A percentile compares a stretch with the other conserved stretches of the same genome.
Evolutionary conservation across 2,113 vertebrate species (phyloP).

Genomic region (Notechis scutatus): DNA sequence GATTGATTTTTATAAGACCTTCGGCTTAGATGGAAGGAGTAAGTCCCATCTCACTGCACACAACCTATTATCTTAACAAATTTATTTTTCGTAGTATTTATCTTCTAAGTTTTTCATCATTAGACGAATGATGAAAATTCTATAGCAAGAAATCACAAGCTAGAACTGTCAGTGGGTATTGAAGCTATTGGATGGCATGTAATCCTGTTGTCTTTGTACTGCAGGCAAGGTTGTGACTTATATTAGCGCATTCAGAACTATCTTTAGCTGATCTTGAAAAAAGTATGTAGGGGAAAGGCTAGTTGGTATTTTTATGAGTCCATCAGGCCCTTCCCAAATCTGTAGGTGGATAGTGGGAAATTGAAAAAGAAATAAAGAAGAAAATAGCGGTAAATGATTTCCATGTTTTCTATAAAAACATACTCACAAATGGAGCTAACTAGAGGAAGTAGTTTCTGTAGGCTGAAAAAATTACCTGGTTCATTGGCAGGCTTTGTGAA

Average conservation of each 20-base stretch:
- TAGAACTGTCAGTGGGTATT: not conserved
- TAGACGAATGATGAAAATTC: not conserved
- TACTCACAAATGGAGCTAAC: not conserved
- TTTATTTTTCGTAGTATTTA: not conserved
- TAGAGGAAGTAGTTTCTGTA: not conserved
- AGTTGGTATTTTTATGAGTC: not conserved
- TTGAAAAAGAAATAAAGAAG: not conserved
- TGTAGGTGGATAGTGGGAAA: not conserved
- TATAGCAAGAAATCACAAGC: not conserved
- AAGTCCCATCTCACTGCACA: not conserved
- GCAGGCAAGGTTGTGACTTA: not conserved
- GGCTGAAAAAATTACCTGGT: not conserved
- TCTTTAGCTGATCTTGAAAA: not conserved
- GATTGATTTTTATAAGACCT: not conserved
- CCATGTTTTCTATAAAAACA: not conserved
- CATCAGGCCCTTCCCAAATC: not conserved
- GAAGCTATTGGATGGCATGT: not conserved
- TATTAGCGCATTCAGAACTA: not conserved
- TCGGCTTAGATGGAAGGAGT: not conserved
- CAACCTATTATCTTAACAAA: not conserved
- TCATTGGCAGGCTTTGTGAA: not conserved
- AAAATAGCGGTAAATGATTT: not conserved
- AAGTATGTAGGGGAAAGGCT: not conserved
- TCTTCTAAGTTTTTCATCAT: not conserved
- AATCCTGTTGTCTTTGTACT: not conserved